phyloP scores from a whole-genome alignment of 2,888 invertebrate species.

The Diplolepis rosae region DNA sequence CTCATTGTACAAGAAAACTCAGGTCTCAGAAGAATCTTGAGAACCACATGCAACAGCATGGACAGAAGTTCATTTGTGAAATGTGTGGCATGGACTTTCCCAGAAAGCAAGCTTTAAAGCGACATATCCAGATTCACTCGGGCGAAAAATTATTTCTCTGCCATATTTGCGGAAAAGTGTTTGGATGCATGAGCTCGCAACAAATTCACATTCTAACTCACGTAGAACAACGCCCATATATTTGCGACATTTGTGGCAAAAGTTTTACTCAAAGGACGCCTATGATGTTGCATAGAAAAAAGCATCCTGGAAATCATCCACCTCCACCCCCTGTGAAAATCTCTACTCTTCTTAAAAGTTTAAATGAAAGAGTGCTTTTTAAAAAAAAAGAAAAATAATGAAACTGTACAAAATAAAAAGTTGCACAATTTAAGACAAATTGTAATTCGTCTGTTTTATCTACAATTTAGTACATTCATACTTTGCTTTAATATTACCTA shows the following conservation, averaged over 20 bases:
- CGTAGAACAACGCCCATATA: slow-evolving; percentile 50
- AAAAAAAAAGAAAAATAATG: no score
- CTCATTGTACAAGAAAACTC: not conserved
- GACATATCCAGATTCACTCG: slow-evolving; percentile 37
- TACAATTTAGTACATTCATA: no score
- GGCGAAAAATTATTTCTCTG: slow-evolving; percentile 40
- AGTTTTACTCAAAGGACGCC: slow-evolving; percentile 53
- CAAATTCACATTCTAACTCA: slow-evolving; percentile 48
- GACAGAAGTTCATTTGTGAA: slow-evolving; percentile 58
- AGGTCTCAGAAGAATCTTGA: not conserved
- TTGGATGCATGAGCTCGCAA: slow-evolving; percentile 40
- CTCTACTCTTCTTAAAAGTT: no score
- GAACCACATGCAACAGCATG: not conserved
- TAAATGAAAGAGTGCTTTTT: no score
- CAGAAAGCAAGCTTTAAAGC: slow-evolving; percentile 50
- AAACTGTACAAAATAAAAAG: no score
- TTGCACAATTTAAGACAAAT: no score
- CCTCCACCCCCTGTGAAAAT: slow-evolving; percentile 48
- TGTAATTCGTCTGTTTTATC: no score
- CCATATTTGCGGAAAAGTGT: slow-evolving; percentile 42
- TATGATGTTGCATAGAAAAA: slow-evolving; percentile 55
- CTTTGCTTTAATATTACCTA: no score
- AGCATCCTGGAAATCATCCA: slow-evolving; percentile 46
- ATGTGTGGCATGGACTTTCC: slow-evolving; percentile 71
- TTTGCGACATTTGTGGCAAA: slow-evolving; percentile 48